Percentiles rank a stretch among this genome's conserved stretches.
These are phyloP conservation scores for Lagorchestes hirsutus DNA, from an alignment of 2,797 vertebrate species.

Conservation along the genomic window DNA sequence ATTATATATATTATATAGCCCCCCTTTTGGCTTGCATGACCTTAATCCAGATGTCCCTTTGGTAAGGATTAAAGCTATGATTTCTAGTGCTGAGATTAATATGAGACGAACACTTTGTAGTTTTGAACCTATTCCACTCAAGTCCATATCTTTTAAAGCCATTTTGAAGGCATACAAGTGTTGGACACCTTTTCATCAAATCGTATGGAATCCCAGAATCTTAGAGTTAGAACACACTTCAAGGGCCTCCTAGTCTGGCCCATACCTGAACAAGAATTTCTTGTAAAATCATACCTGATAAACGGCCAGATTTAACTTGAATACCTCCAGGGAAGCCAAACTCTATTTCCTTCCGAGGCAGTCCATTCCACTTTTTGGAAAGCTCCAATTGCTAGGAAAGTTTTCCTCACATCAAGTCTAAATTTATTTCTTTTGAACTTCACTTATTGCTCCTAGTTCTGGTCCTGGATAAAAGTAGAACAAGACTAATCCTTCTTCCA, in stretches of 20 bases:
- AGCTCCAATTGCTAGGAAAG: background rate
- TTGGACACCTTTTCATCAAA: background rate
- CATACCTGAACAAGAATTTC: background rate
- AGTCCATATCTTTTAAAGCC: background rate
- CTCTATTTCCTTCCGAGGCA: background rate
- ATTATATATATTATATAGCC: too few species aligned
- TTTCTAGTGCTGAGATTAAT: background rate
- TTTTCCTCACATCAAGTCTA: background rate
- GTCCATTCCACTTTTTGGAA: background rate
- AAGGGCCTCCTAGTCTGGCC: background rate
- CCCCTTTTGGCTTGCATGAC: conserved; percentile 9
- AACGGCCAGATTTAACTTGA: background rate
- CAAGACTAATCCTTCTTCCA: background rate
- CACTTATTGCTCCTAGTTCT: background rate
- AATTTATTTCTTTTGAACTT: background rate
- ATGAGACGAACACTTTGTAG: background rate
- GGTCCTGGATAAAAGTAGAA: background rate
- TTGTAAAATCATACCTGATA: background rate
- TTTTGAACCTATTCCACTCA: background rate
- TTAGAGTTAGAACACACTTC: background rate
- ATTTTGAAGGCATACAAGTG: background rate
- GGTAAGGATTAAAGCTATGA: rapidly evolving
- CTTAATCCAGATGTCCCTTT: background rate
- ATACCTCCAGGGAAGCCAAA: background rate
- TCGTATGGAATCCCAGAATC: background rate